Evolutionary conservation across 2,888 invertebrate species (phyloP).

Genomic region (Ischnura elegans): DNA sequence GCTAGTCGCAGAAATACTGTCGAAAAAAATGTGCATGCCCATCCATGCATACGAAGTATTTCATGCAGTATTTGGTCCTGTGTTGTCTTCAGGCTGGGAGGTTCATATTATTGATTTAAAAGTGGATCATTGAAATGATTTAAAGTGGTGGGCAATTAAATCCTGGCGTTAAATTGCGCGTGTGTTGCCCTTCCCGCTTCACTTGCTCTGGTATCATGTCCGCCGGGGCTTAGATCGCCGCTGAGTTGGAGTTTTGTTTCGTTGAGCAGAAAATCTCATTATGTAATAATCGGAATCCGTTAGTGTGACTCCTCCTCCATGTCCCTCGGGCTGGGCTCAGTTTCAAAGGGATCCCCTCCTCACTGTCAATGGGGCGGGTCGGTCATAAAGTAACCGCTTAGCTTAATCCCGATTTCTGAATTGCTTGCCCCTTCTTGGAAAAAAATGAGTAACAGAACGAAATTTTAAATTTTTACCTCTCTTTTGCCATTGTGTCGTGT

Average conservation of each 20-base stretch:
- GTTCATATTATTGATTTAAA: not conserved
- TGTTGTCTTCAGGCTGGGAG: not conserved
- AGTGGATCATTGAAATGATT: not conserved
- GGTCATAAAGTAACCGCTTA: not conserved
- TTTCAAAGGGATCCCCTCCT: not conserved
- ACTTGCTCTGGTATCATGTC: not conserved
- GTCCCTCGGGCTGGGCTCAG: not conserved
- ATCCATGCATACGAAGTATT: too few species aligned
- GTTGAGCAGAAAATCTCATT: constrained; percentile 18
- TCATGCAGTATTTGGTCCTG: not conserved
- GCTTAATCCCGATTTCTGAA: not conserved
- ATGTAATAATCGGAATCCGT: not conserved
- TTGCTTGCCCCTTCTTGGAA: not conserved
- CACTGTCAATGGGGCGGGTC: not conserved
- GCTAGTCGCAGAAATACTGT: too few species aligned
- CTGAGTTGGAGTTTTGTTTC: not conserved
- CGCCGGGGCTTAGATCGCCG: not conserved
- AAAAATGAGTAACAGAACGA: not conserved
- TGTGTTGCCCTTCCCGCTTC: not conserved
- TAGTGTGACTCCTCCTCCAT: not conserved
- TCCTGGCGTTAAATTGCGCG: not conserved
- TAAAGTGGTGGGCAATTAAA: not conserved
- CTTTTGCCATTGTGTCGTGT: not conserved
- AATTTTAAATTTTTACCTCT: not conserved
- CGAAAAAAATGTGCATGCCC: too few species aligned